A percentile compares a stretch with the other conserved stretches of the same genome.
These are phyloP conservation scores for Pteronura brasiliensis DNA, from an alignment of 2,113 vertebrate genomes.

Conservation along the genomic window DNA sequence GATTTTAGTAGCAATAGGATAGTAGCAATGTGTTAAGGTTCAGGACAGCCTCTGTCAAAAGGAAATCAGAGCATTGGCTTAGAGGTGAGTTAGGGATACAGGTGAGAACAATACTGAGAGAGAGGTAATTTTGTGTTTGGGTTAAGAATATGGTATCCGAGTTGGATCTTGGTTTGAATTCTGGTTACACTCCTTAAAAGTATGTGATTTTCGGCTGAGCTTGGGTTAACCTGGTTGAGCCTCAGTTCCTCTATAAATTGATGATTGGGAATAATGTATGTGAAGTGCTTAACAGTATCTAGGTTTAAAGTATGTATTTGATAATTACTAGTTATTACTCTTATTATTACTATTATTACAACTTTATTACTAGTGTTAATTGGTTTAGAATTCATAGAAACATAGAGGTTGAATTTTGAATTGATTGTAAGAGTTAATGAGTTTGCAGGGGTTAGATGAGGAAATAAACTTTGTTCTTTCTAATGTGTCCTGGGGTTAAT, in stretches of 20 bases:
- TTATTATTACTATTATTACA: not conserved
- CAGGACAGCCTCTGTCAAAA: not conserved
- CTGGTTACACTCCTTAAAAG: not conserved
- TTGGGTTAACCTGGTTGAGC: not conserved
- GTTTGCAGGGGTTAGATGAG: not conserved
- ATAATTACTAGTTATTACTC: not conserved
- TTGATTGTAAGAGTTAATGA: not conserved
- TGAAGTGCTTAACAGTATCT: not conserved
- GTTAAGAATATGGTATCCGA: not conserved
- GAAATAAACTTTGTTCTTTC: not conserved
- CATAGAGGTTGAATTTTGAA: not conserved
- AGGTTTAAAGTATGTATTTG: not conserved
- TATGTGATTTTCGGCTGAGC: not conserved
- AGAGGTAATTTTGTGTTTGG: not conserved
- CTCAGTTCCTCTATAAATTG: not conserved
- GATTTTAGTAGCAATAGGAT: not conserved
- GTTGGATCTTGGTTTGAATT: not conserved
- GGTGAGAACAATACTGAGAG: not conserved
- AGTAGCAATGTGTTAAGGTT: not conserved
- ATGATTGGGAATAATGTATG: not conserved
- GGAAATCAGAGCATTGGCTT: not conserved
- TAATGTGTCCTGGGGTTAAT: not conserved
- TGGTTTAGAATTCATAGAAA: not conserved
- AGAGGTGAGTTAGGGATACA: not conserved
- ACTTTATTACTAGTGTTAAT: not conserved